Base-by-base conservation (phyloP, 2,888 invertebrate species). In the Flexamia atlantica region DNA sequence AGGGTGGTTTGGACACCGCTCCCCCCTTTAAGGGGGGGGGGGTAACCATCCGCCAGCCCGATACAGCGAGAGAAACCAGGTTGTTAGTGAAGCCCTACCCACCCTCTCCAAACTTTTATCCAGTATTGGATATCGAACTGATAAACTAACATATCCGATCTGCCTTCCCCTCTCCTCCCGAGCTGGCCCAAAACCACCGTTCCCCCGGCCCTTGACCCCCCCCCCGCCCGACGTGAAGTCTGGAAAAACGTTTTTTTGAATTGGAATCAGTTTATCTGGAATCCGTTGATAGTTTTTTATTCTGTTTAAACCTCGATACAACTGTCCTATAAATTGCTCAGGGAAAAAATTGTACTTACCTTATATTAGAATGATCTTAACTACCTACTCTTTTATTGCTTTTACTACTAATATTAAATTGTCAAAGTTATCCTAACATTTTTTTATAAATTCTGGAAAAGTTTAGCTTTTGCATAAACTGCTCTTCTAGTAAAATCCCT, bases 111-210 rank as follows among this genome's bases (percentile, higher is more conserved):
- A 76, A 76, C 76, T 76, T 76, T 5, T 50, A 76, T 28, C 76
- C 76, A 25, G 40, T 76, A 76, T 76, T 50, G 76, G 50, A 76
- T 76, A 76, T 76, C 76, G 76, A 36, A 40, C 76, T 36, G 76
- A 76, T 25, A 76, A 76, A 46, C 46, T 76, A 76, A 50, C 76
- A 50, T 70, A 20, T 36, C 70, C 23, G 28, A 9, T n/a, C 28
- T 20, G 14, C 28, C 64, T 12, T 14, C 64, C 64, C 64, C 64
- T 17, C 28, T 30, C 30, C 64, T n/a, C 23, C 64, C 57, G 4
- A 3, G 14, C 50, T n/a, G 23, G 23, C 64, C 53, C 4, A 46
- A 10, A 46, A 53, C 20, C 64, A 14, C 28, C 30, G n/a, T n/a
- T n/a, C n/a, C n/a, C n/a, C n/a, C n/a, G n/a, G n/a, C n/a, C n/a